A percentile compares a stretch with the other conserved stretches of the same genome.
Conservation (phyloP, 2,888 invertebrate genomes). For the Choreutis nemorana region DNA sequence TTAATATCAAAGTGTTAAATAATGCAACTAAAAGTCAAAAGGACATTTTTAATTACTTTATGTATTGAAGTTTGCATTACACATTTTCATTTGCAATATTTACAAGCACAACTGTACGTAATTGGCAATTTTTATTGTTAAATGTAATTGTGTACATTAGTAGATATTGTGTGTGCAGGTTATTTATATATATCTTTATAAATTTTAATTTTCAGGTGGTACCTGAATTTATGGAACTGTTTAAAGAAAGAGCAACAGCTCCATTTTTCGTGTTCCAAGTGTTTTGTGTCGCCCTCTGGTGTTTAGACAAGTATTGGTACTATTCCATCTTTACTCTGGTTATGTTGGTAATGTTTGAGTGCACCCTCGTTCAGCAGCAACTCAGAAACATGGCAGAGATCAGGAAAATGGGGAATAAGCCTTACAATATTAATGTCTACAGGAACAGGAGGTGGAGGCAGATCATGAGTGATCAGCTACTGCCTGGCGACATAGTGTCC, state of each 20-base stretch:
- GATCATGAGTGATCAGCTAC: conserved; percentile 83
- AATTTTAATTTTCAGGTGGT: conserved; percentile 68
- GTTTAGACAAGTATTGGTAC: conserved; percentile 98
- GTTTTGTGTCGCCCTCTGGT: conserved; percentile 98
- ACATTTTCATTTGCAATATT: too few species aligned
- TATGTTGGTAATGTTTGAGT: conserved; percentile 97
- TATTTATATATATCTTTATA: background rate
- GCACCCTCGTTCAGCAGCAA: conserved; percentile 98
- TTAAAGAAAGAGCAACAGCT: conserved; percentile 97
- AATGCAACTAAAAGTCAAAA: too few species aligned
- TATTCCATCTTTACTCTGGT: conserved; percentile 96
- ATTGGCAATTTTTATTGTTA: too few species aligned
- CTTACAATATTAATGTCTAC: conserved; percentile 90
- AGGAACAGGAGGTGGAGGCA: conserved; percentile 90
- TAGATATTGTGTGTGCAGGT: too few species aligned
- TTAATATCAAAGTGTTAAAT: too few species aligned
- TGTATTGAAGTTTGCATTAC: too few species aligned
- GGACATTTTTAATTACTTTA: too few species aligned
- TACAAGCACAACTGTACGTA: too few species aligned
- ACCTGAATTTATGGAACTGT: conserved; percentile 96
- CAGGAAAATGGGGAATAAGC: conserved; percentile 98
- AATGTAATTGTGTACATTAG: too few species aligned
- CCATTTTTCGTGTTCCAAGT: conserved; percentile 99
- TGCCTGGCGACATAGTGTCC: conserved; percentile 97
- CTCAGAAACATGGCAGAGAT: conserved; percentile 98